Percentiles rank a stretch among this genome's conserved stretches.
phyloP scores from a whole-genome alignment of 1,140 invertebrate species.

The Cydia strobilella region DNA sequence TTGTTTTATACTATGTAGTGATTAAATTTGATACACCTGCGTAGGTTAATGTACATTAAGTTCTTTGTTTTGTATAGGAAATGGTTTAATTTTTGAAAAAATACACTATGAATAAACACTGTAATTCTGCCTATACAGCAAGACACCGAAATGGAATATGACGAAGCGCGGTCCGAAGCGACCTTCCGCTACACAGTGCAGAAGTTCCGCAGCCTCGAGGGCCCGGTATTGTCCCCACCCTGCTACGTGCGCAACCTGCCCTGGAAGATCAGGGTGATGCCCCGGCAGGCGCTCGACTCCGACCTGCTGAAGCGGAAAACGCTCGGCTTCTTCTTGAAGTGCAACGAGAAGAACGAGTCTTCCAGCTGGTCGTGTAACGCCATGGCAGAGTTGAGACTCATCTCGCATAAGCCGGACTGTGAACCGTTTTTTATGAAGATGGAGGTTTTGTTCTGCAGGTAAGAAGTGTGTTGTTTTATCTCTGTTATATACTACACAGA shows the following conservation, averaged over 20 bases:
- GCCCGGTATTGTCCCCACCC: constrained; percentile 93
- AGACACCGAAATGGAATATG: constrained; percentile 85
- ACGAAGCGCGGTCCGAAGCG: constrained; percentile 97
- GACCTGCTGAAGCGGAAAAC: constrained; percentile 88
- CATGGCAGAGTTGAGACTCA: constrained; percentile 92
- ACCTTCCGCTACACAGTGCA: constrained; percentile 94
- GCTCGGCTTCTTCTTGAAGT: constrained; percentile 94
- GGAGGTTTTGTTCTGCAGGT: constrained; percentile 84
- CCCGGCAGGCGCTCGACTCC: constrained; percentile 86
- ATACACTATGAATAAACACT: neutral
- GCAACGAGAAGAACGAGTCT: constrained; percentile 97
- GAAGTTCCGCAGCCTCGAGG: constrained; percentile 94
- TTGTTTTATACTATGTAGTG: no score
- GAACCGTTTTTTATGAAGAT: constrained; percentile 89
- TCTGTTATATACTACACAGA: no score
- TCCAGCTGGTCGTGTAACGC: constrained; percentile 98
- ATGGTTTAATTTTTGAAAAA: no score
- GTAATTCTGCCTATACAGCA: constrained; percentile 62
- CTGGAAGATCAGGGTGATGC: constrained; percentile 99
- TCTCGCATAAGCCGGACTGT: constrained; percentile 92
- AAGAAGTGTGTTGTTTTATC: no score
- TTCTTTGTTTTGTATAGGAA: no score
- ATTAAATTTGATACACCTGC: no score
- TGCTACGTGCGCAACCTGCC: constrained; percentile 97
- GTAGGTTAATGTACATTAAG: no score